Base-by-base conservation (phyloP, 2,113 vertebrate species). In the Bettongia penicillata region DNA sequence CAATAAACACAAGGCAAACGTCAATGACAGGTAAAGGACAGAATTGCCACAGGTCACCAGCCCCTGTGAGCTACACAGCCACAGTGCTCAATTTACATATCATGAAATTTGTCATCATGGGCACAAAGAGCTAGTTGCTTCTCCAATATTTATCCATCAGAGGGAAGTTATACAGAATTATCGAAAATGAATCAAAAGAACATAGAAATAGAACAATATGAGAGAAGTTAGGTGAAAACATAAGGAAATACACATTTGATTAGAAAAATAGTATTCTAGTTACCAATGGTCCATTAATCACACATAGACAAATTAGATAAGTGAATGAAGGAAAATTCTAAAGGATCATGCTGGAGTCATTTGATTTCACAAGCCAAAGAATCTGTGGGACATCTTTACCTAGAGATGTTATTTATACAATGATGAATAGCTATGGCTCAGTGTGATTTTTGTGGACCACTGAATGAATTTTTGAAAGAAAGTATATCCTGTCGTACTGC, bases 351-450 rank as follows among this genome's bases (percentile, higher is more conserved):
- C 90, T 93, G n/a, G 98, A 98, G 98, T 98, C 97, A 97, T 93
- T 25, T 97, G 98, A 98, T 97, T 97, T 96, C 96, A 37, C 92
- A 94, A 31, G 96, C 92, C 96, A 93, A 96, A 98, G 57, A 55
- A 92, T 97, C 96, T 91, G 61, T 89, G 93, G 96, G 94, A 53
- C 52, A 43, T 97, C 93, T 96, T 97, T 61, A 90, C 98, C 94
- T 97, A 94, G 94, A 96, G 91, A 96, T 43, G 51, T 84, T 90
- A 97, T 97, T 97, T 96, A 91, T 91, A 57, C 97, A 97, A 98
- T 96, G 96, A 89, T 92, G 97, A 98, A 90, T 96, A 95, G 97
- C 91, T 96, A 95, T 37, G 94, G 31, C 96, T 98, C 97, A 98
- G 98, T 93, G 93, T 90, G 90, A 94, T 96, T 96, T 19, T 90